Percentiles rank a stretch among this genome's conserved stretches.
phyloP scores from a whole-genome alignment of 2,888 invertebrate genomes.

The Chaetogeoica ovagalla region DNA sequence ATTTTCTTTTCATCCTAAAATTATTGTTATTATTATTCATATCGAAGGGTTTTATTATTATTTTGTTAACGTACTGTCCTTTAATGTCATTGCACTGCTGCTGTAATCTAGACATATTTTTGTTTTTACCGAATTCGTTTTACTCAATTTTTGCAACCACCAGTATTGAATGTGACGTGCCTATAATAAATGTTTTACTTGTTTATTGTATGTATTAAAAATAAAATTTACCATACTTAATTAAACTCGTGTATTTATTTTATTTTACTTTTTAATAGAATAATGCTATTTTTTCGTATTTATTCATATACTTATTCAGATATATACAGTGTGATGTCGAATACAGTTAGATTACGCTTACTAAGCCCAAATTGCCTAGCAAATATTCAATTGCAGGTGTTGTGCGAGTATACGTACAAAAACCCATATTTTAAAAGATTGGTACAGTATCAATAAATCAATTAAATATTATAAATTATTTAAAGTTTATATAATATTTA shows the following conservation, averaged over 20 bases:
- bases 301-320: too few relatives aligned
- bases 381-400: too few relatives aligned
- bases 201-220: slow-evolving; percentile 39
- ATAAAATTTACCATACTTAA: slow-evolving; percentile 44
- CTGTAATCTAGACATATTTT: slow-evolving; percentile 6
- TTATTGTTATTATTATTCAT: background rate
- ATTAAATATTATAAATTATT: too few relatives aligned
- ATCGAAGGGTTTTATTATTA: slow-evolving; percentile 9
- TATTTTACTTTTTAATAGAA: too few relatives aligned
- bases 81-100: slow-evolving; percentile 19
- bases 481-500: too few relatives aligned
- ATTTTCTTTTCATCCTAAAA: background rate
- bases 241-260: background rate
- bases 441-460: too few relatives aligned
- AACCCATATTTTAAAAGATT: too few relatives aligned
- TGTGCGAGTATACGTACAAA: too few relatives aligned
- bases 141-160: slow-evolving; percentile 22
- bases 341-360: too few relatives aligned
- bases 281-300: too few relatives aligned
- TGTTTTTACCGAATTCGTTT: slow-evolving; percentile 15
- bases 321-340: too few relatives aligned
- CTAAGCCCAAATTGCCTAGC: too few relatives aligned
- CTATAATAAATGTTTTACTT: slow-evolving; percentile 34
- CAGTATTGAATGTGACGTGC: slow-evolving; percentile 47
- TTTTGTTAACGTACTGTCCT: slow-evolving; percentile 18